Evolutionary conservation across 2,113 vertebrate genomes (phyloP).

Genomic region (Hemichromis elongatus): DNA sequence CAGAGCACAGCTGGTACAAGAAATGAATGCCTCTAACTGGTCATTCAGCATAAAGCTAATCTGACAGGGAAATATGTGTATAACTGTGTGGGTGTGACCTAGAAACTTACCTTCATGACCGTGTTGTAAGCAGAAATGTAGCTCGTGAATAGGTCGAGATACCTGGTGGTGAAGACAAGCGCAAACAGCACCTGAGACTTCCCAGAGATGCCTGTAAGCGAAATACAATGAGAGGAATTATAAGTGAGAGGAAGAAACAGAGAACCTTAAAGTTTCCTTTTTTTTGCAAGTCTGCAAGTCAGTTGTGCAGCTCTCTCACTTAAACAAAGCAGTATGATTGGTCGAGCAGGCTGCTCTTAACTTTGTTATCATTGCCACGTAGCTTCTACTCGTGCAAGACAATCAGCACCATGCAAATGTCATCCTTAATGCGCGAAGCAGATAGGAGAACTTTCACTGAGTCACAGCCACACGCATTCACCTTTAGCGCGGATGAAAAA

Average conservation of each 20-base stretch:
- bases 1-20: background rate
- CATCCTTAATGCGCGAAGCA: background rate
- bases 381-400: background rate
- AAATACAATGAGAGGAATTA: background rate
- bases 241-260: background rate
- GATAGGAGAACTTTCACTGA: background rate
- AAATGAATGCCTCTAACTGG: background rate
- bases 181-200: slow-evolving; percentile 80
- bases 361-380: slow-evolving; percentile 52
- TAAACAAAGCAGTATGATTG: background rate
- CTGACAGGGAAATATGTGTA: background rate
- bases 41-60: background rate
- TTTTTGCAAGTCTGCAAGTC: background rate
- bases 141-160: slow-evolving; percentile 72
- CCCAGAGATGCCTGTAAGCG: slow-evolving; percentile 73
- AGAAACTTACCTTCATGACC: slow-evolving; percentile 72
- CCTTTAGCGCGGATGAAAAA: background rate
- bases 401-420: background rate
- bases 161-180: slow-evolving; percentile 77
- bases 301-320: background rate
- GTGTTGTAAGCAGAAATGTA: slow-evolving; percentile 78
- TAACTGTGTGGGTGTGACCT: background rate
- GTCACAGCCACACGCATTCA: background rate
- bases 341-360: background rate
- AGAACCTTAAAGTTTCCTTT: background rate